These are phyloP conservation scores for Sinotaia quadrata DNA, from an alignment of 2,888 invertebrate species.

Conservation along the genomic window DNA sequence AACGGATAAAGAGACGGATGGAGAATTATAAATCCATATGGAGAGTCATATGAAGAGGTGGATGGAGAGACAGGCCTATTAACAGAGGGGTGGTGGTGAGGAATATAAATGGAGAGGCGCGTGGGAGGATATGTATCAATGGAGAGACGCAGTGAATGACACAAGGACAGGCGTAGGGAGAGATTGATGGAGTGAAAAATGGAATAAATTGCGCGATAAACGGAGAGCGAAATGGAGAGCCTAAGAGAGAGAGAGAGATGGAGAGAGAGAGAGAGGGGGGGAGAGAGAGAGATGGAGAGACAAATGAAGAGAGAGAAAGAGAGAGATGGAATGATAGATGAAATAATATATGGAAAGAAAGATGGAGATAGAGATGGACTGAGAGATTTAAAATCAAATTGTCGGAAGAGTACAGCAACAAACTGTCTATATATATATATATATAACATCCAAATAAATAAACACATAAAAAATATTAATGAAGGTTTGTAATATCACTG, in stretches of 20 bases:
- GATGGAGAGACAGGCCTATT: neutral
- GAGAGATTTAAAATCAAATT: no score
- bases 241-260: neutral
- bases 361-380: no score
- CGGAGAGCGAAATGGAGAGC: neutral
- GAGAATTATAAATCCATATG: neutral
- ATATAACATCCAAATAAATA: no score
- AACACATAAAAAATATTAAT: no score
- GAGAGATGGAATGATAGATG: neutral
- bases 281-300: neutral
- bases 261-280: neutral
- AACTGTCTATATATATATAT: no score
- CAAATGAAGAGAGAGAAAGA: neutral
- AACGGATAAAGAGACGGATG: constrained; percentile 4
- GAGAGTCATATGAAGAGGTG: neutral
- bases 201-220: neutral
- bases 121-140: no score
- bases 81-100: neutral
- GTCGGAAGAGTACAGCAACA: no score
- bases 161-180: no score
- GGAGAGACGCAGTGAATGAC: no score
- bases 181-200: no score
- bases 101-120: neutral
- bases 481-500: no score
- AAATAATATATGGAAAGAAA: no score